Evolutionary conservation across 1,140 invertebrate species (phyloP), one percentile per base, ranked within the genome.

Genomic region (Aphelinus atriplicis): DNA sequence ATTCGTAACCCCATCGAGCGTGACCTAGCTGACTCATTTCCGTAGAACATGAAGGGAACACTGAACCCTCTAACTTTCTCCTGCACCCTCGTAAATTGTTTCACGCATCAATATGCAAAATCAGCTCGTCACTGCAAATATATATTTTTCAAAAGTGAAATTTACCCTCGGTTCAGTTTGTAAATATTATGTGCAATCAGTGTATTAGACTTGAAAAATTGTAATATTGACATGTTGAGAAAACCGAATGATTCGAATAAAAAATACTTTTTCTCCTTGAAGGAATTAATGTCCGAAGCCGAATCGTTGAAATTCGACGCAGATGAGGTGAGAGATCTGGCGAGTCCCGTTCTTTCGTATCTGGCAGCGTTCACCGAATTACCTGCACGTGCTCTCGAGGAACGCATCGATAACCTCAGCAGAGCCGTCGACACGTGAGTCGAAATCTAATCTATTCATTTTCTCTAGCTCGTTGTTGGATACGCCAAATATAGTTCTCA

Each of bases 351-450:
- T 6, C 81, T 93, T 1, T 85, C 88, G 2, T 91, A 93, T 77
- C 85, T 93, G 62, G 88, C 88, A 77, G 88, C 88, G 0, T 90
- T 90, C 78, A 90, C 91, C 26, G 89, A 91, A 72, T 84, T 89
- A 10, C 89, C 89, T 10, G 90, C 91, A 6, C 85, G 86, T 51
- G 88, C 88, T 2, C 89, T 91, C 0, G 88, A 91, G 73, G 88
- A 88, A 51, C 88, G 90, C 64, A 86, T 92, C 26, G 88, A 91
- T 68, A 89, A 90, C 61, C 78, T 93, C 1, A 88, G 89, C 47
- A 88, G 90, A 7, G 88, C 89, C 51, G 90, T 91, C 82, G 89
- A 91, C 81, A 90, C 88, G 92, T 93, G 85, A 93, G 92, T 92
- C 73, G 50, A 53, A 61, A 76, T 57, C 10, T 10, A 26, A 26